Evolutionary conservation across 2,888 invertebrate species (phyloP).

Genomic region (Baccha elongata): DNA sequence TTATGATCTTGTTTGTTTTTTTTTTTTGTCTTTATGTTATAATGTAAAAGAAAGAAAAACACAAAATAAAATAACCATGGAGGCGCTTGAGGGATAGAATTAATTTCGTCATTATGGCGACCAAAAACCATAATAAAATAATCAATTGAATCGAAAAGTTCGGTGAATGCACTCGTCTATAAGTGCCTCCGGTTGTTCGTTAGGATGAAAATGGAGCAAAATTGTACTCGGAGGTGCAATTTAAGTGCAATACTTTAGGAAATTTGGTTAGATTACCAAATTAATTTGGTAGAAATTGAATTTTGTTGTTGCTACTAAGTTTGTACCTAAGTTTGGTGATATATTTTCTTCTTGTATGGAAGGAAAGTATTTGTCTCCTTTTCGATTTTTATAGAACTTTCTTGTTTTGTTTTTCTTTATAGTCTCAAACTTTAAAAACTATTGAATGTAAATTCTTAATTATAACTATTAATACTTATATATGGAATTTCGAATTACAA

Average conservation of each 20-base stretch:
- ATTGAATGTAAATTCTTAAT: no score
- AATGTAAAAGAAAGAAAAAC: slow-evolving; percentile 1
- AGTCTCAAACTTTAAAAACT: no score
- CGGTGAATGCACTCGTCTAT: slow-evolving; percentile 53
- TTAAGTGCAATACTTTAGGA: slow-evolving; percentile 40
- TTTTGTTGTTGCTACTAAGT: not conserved
- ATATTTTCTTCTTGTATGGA: no score
- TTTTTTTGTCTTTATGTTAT: slow-evolving; percentile 2
- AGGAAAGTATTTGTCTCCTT: no score
- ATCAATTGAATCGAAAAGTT: slow-evolving; percentile 61
- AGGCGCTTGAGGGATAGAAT: slow-evolving; percentile 47
- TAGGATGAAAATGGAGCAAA: slow-evolving; percentile 28
- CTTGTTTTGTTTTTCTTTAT: no score
- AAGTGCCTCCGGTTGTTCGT: slow-evolving; percentile 20
- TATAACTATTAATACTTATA: no score
- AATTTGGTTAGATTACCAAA: slow-evolving; percentile 13
- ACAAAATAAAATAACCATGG: not conserved
- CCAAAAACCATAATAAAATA: slow-evolving; percentile 63
- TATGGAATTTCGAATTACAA: no score
- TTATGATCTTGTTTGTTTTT: slow-evolving; percentile 9
- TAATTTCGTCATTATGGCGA: slow-evolving; percentile 56
- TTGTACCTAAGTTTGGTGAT: no score
- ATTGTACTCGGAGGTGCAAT: slow-evolving; percentile 20
- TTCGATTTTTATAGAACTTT: no score
- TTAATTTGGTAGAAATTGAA: slow-evolving; percentile 24